Percentiles rank a stretch among this genome's conserved stretches.
These are phyloP conservation scores for Microcebus murinus DNA, from an alignment of 2,113 vertebrate genomes.

Conservation along the genomic window DNA sequence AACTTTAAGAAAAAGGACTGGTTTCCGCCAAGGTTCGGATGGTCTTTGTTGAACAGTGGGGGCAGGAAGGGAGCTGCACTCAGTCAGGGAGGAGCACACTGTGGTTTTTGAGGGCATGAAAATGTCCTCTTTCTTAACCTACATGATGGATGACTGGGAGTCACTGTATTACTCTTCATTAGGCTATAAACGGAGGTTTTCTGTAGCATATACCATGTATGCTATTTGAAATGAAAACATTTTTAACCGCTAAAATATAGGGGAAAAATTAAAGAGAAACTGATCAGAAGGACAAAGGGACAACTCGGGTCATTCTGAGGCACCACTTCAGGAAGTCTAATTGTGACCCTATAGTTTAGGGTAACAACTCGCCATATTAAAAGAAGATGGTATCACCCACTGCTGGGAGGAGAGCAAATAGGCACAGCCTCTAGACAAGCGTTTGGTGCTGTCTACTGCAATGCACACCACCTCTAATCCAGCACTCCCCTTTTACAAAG, in stretches of 20 bases:
- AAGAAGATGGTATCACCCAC: neutral
- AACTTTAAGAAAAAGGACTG: neutral
- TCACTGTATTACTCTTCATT: neutral
- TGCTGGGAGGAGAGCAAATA: neutral
- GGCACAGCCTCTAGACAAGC: neutral
- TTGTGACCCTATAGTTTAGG: neutral
- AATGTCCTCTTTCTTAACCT: neutral
- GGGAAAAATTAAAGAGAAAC: neutral
- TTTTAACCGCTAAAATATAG: neutral
- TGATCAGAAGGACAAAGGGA: neutral
- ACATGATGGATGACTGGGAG: neutral
- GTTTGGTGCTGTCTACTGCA: neutral
- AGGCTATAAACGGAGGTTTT: neutral
- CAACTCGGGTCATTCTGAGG: neutral
- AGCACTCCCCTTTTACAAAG: neutral
- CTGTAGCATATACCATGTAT: neutral
- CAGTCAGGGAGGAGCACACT: neutral
- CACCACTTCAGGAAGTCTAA: neutral
- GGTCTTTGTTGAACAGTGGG: neutral
- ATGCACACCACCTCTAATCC: neutral
- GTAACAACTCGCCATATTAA: neutral
- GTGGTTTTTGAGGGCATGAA: neutral
- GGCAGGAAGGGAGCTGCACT: too few relatives aligned
- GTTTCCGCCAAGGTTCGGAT: neutral
- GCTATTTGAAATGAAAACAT: neutral